Evolutionary conservation across 2,888 invertebrate species (phyloP), one percentile per base, ranked within the genome.

Genomic region (Ligdia adustata): DNA sequence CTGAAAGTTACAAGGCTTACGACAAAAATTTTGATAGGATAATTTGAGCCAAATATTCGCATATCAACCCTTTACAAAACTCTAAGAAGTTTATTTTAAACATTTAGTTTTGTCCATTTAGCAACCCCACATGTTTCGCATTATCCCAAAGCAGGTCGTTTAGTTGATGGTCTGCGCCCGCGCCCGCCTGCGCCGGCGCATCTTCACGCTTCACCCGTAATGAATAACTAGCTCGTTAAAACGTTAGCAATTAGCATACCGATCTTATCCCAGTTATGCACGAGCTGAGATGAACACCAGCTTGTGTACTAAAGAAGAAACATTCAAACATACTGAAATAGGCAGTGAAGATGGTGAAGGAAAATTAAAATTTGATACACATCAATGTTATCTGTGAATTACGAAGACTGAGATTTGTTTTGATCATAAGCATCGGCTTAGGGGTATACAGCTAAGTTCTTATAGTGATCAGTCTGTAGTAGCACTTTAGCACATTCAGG

Each of bases 131-230:
- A 44, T 47, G 47, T 35, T 52, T 15, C 22, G n/a, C 39, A 47
- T 52, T 37, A 39, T 18, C n/a, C n/a, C 9, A 16, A 31, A 43
- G 22, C 34, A 32, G 43, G 29, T 45, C 44, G 31, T 51, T 50
- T 37, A 37, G 46, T 38, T 13, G 40, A 47, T 29, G 53, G 47
- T 35, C 44, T 41, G 48, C 20, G 26, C 45, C 55, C 54, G 49
- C 52, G 59, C 48, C 38, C 28, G 54, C 44, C 56, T 40, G 50
- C 40, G 48, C 35, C 52, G n/a, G 44, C 45, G 51, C 41, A 46
- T 44, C 44, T 53, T 49, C 38, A 53, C 58, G 58, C 55, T 40
- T 22, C 48, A 29, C 26, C 11, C 9, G 16, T 33, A 28, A 43
- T 43, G 33, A 28, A 49, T 29, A 47, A 47, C 20, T 16, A 18